Percentiles rank a stretch among this genome's conserved stretches.
Conservation (phyloP, 92 coral and sea anemone species). For the Umimayanthus kanabou region DNA sequence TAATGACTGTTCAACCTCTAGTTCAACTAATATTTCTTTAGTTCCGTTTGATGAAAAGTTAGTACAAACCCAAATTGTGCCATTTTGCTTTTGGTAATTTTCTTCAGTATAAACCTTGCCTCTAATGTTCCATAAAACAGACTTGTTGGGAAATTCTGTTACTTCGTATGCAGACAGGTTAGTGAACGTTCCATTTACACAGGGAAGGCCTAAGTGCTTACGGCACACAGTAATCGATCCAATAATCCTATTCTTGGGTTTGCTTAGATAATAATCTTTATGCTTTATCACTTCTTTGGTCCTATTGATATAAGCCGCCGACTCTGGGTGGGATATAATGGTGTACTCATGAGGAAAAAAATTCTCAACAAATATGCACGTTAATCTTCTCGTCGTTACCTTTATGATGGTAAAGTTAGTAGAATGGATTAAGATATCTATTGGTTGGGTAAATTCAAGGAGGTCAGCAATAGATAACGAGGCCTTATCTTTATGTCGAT, state of each 20-base stretch:
- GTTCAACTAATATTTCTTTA: neutral
- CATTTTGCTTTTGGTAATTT: conserved; percentile 35
- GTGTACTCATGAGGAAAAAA: conserved; percentile 40
- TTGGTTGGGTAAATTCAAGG: conserved; percentile 14
- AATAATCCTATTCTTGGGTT: neutral
- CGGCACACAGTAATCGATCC: conserved; percentile 48
- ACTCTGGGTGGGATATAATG: neutral
- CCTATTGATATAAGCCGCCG: conserved; percentile 31
- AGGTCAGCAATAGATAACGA: conserved; percentile 12
- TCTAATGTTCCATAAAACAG: conserved; percentile 43
- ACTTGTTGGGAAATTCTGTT: conserved; percentile 7
- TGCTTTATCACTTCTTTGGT: conserved; percentile 33
- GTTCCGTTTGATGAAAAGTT: neutral
- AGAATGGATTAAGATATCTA: neutral
- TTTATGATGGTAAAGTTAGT: conserved; percentile 26
- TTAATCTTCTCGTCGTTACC: conserved; percentile 22
- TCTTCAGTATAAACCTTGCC: conserved; percentile 1
- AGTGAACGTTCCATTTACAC: conserved; percentile 38
- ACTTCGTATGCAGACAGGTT: conserved; percentile 32
- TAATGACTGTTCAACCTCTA: neutral
- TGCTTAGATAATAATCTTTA: conserved; percentile 40
- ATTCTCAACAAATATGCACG: conserved; percentile 23
- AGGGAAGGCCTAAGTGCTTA: conserved; percentile 12
- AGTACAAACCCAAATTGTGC: conserved; percentile 57
- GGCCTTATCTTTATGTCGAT: neutral